These are phyloP conservation scores for Ceratina australensis DNA, from an alignment of 1,140 invertebrate species.

Conservation along the genomic window DNA sequence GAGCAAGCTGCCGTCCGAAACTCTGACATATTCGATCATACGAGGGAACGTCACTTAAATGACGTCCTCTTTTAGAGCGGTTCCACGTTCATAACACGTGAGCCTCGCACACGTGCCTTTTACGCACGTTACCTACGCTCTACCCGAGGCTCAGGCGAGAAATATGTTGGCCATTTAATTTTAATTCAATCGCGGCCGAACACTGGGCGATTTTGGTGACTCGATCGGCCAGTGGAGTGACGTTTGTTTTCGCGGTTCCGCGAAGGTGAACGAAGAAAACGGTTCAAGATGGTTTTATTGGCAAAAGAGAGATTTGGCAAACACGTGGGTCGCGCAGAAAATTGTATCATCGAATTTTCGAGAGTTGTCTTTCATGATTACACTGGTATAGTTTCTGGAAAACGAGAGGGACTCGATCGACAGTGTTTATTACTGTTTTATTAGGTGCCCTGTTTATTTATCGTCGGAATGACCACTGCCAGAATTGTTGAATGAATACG, in stretches of 20 bases:
- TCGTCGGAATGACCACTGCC: background rate
- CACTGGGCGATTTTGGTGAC: background rate
- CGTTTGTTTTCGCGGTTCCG: background rate
- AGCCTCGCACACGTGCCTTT: no score
- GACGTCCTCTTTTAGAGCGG: conserved; percentile 23
- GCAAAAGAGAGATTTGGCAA: conserved; percentile 12
- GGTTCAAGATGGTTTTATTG: background rate
- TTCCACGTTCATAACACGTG: no score
- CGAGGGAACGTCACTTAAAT: conserved; percentile 42
- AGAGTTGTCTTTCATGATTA: conserved; percentile 11
- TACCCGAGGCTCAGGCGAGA: no score
- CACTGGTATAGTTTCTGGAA: background rate
- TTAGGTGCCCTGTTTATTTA: background rate
- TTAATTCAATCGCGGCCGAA: no score
- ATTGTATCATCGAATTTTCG: conserved; percentile 30
- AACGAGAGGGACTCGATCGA: background rate
- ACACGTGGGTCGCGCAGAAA: background rate
- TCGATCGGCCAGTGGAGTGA: background rate
- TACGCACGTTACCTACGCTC: no score
- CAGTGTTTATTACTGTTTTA: conserved; percentile 1
- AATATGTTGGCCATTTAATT: no score
- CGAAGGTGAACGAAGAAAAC: background rate
- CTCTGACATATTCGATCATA: conserved; percentile 50
- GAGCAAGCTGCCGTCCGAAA: conserved; percentile 11
- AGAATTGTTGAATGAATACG: background rate